Base-by-base conservation (phyloP, 2,797 vertebrate genomes). In the Lates japonicus region DNA sequence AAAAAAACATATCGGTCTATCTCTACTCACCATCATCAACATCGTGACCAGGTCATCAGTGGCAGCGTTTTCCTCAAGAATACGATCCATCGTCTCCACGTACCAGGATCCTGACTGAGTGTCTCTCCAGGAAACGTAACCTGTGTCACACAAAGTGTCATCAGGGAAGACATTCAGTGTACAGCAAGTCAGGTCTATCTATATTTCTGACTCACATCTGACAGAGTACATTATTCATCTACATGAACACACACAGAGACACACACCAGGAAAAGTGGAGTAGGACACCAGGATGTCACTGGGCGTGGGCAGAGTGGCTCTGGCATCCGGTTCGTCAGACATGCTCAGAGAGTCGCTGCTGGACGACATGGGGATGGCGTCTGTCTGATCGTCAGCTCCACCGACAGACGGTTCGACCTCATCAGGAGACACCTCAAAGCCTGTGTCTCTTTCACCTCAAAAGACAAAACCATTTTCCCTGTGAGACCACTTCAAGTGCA, bases 271-370 rank as follows among this genome's bases (percentile, higher is more conserved):
- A 79, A 97, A 98, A 4, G 98, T 99, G 0, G 98, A 99, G 88
- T 99, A 99, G 79, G 97, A 98, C 74, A 99, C 98, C 71, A 99
- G 93, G 87, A 99, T 99, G 92, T 99, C 98, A 0, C 97, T 95
- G 6, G 97, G 92, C 0, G 96, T 98, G 48, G 98, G 98, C 70
- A 99, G 92, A 13, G 93, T 92, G 3, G 96, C 87, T 51, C 95
- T 58, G 0, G 98, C 97, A 0, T 99, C 98, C 0, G 70, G 83
- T 82, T 98, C 96, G 1, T 99, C 98, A 0, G 55, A 10, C 0
- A 48, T 71, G 63, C 85, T 94, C 0, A 75, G 68, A 0, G 86
- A 95, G 69, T 94, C 83, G 22, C 95, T 96, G 92, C 95, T 96
- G 78, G 96, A 96, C 1, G 95, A 96, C 29, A 59, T 75, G 0